Percentiles rank a stretch among this genome's conserved stretches.
Evolutionary conservation across 2,888 invertebrate genomes (phyloP).

Genomic region (Salpingus planirostris): DNA sequence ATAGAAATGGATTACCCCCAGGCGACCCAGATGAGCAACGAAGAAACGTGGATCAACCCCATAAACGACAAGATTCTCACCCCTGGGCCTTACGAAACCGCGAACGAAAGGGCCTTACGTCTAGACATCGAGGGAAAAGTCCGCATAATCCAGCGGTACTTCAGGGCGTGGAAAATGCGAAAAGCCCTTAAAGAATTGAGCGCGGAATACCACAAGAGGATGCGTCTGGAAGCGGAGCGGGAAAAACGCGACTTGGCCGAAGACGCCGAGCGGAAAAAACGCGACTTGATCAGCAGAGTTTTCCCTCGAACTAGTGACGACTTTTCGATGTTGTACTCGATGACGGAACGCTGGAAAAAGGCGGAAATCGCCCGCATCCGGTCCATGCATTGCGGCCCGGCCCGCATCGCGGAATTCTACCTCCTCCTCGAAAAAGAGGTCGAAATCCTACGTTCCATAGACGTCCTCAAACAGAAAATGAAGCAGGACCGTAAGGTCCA

Average conservation of each 20-base stretch:
- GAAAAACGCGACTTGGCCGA: slow-evolving; percentile 44
- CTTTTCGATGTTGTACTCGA: slow-evolving; percentile 63
- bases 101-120: slow-evolving; percentile 50
- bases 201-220: slow-evolving; percentile 43
- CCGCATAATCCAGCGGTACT: slow-evolving; percentile 57
- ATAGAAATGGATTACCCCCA: slow-evolving; percentile 48
- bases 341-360: slow-evolving; percentile 60
- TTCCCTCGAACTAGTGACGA: slow-evolving; percentile 63
- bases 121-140: slow-evolving; percentile 45
- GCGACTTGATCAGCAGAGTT: slow-evolving; percentile 55
- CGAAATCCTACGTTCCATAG: slow-evolving; percentile 58
- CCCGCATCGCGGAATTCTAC: slow-evolving; percentile 61
- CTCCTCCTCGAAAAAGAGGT: slow-evolving; percentile 66
- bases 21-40: slow-evolving; percentile 54
- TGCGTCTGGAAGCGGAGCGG: slow-evolving; percentile 47
- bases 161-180: slow-evolving; percentile 49
- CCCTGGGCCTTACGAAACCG: slow-evolving; percentile 56
- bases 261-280: slow-evolving; percentile 46
- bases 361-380: slow-evolving; percentile 56
- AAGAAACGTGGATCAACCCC: slow-evolving; percentile 51
- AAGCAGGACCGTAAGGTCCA: slow-evolving; percentile 51
- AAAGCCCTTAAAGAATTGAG: slow-evolving; percentile 45
- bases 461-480: slow-evolving; percentile 55
- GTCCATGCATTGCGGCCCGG: slow-evolving; percentile 54
- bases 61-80: slow-evolving; percentile 54